phyloP scores from a whole-genome alignment of 2,797 vertebrate species.

The Gephyroberyx darwinii region DNA sequence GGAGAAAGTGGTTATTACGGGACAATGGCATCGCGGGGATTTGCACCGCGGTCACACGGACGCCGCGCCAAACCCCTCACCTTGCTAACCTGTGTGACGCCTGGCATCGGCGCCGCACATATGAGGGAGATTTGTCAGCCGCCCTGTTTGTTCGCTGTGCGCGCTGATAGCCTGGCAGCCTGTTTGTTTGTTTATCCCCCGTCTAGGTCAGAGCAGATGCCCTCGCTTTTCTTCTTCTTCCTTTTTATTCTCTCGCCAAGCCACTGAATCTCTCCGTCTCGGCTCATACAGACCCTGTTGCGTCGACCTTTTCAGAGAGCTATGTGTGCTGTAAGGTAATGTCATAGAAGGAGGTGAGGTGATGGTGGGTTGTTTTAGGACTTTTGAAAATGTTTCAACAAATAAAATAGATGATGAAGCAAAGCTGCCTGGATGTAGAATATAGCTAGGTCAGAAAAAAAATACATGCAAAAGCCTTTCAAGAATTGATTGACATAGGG shows the following conservation, averaged over 20 bases:
- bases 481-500: too few relatives aligned
- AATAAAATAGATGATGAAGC: too few relatives aligned
- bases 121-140: constrained; percentile 69
- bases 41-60: constrained; percentile 23
- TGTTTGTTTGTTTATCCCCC: constrained; percentile 77
- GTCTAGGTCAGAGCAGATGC: constrained; percentile 77
- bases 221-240: constrained; percentile 52
- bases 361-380: background rate
- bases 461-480: too few relatives aligned
- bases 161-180: constrained; percentile 69
- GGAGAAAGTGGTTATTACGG: background rate
- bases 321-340: constrained; percentile 52
- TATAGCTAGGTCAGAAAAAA: too few relatives aligned
- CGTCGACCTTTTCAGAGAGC: constrained; percentile 62
- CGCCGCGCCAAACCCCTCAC: constrained; percentile 36
- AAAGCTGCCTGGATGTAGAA: too few relatives aligned
- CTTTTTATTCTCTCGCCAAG: constrained; percentile 34
- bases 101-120: constrained; percentile 66
- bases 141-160: constrained; percentile 69
- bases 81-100: constrained; percentile 46
- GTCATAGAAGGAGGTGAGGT: constrained; percentile 35
- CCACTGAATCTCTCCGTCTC: constrained; percentile 32
- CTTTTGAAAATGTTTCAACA: too few relatives aligned
- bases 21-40: constrained; percentile 2
- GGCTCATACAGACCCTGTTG: constrained; percentile 29